These are phyloP conservation scores for Oryzias woworae DNA, from an alignment of 2,113 vertebrate genomes.

Conservation along the genomic window DNA sequence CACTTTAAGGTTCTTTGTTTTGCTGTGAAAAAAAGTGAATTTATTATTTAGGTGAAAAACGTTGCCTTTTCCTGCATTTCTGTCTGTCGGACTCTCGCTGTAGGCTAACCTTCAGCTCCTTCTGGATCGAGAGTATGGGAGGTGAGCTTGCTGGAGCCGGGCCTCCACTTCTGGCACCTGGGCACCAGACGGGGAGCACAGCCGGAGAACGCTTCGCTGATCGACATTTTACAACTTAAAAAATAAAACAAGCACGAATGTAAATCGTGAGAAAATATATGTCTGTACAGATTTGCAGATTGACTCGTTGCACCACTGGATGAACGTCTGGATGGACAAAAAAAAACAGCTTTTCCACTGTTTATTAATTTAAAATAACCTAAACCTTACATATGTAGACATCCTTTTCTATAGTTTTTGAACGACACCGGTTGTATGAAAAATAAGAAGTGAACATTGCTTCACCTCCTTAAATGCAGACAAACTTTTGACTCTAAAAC, in stretches of 20 bases:
- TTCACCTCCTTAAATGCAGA: too few species aligned
- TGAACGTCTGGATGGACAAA: slow-evolving; percentile 86
- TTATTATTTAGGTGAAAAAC: background rate
- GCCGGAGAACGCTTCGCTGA: background rate
- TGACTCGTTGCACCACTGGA: slow-evolving; percentile 79
- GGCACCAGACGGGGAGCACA: background rate
- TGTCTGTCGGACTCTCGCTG: background rate
- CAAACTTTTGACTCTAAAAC: too few species aligned
- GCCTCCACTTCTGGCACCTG: slow-evolving; percentile 86
- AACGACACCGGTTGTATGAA: too few species aligned
- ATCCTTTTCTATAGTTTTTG: too few species aligned
- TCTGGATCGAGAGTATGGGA: slow-evolving; percentile 87
- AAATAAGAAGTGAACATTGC: too few species aligned
- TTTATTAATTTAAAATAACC: too few species aligned
- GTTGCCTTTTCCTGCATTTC: background rate
- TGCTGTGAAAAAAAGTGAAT: too few species aligned
- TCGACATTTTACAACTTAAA: background rate
- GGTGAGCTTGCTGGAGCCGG: slow-evolving; percentile 84
- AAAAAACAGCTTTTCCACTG: background rate
- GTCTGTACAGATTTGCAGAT: slow-evolving; percentile 84
- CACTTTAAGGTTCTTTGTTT: too few species aligned
- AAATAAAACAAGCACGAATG: slow-evolving; percentile 52
- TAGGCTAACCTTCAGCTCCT: slow-evolving; percentile 64
- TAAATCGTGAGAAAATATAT: slow-evolving; percentile 91
- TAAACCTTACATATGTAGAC: too few species aligned